Conservation (phyloP, 37 sponge, comb jelly and placozoan genomes). For the Oopsacas minuta region DNA sequence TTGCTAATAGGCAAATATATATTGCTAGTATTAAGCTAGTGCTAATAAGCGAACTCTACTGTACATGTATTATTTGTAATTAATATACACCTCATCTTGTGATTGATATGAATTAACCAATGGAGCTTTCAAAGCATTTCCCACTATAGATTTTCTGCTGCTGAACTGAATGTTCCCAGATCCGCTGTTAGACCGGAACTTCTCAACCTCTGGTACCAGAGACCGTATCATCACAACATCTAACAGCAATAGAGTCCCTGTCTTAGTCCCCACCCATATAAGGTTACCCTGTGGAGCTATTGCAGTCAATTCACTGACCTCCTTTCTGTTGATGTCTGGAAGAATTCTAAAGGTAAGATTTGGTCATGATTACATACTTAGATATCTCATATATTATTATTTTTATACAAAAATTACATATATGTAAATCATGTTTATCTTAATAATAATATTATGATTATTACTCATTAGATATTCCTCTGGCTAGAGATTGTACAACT, state of each 20-base stretch:
- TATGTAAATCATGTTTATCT: no score
- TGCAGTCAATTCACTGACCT: slow-evolving; percentile 47
- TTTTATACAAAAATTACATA: no score
- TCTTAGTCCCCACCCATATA: slow-evolving; percentile 57
- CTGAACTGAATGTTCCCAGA: not conserved
- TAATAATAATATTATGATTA: no score
- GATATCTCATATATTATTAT: no score
- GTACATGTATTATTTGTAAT: not conserved
- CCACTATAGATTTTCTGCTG: not conserved
- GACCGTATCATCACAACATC: slow-evolving; percentile 30
- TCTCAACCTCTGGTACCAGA: not conserved
- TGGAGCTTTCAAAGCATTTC: not conserved
- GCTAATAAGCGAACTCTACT: not conserved
- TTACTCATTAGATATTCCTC: no score
- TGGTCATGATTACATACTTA: no score
- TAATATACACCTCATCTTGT: not conserved
- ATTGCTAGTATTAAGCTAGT: no score
- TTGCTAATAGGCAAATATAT: not conserved
- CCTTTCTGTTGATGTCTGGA: not conserved
- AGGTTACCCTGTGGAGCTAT: slow-evolving; percentile 41
- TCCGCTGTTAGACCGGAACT: not conserved
- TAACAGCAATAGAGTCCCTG: slow-evolving; percentile 45
- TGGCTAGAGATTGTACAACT: no score
- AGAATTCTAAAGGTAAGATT: slow-evolving; percentile 4
- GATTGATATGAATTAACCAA: not conserved